A percentile compares a stretch with the other conserved stretches of the same genome.
These are phyloP conservation scores for Eupithecia insigniata DNA, from an alignment of 2,888 invertebrate species.

Conservation along the genomic window DNA sequence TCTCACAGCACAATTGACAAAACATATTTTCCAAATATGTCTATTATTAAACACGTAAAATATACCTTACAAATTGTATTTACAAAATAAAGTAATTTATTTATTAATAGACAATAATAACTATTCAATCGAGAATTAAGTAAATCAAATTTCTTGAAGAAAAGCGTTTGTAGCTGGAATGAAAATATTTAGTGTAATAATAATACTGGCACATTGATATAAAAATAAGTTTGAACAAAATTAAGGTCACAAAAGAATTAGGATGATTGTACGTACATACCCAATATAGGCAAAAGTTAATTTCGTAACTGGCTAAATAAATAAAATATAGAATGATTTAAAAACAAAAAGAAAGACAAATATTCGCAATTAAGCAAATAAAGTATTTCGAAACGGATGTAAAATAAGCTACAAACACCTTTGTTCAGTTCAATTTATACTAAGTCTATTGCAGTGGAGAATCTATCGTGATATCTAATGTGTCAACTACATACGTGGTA, in stretches of 20 bases:
- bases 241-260: neutral
- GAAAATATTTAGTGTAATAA: conserved; percentile 20
- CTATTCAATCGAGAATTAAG: conserved; percentile 64
- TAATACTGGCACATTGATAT: conserved; percentile 25
- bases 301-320: neutral
- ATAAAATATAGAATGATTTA: neutral
- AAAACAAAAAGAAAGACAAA: neutral
- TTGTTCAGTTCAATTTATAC: conserved; percentile 51
- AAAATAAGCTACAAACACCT: conserved; percentile 45
- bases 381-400: neutral
- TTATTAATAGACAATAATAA: conserved; percentile 59
- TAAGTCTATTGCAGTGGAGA: conserved; percentile 75
- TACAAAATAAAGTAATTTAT: conserved; percentile 81
- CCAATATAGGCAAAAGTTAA: neutral
- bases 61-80: conserved; percentile 81
- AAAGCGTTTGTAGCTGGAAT: conserved; percentile 43
- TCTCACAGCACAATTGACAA: conserved; percentile 84
- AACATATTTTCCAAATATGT: conserved; percentile 84
- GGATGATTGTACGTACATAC: neutral
- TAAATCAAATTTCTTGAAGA: conserved; percentile 53
- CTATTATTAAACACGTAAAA: conserved; percentile 80
- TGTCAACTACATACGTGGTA: conserved; percentile 64
- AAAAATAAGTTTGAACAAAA: neutral
- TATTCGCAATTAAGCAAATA: neutral
- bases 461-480: conserved; percentile 67